Conservation (phyloP, 1,140 invertebrate species). For the Aphelenchoides avenae region DNA sequence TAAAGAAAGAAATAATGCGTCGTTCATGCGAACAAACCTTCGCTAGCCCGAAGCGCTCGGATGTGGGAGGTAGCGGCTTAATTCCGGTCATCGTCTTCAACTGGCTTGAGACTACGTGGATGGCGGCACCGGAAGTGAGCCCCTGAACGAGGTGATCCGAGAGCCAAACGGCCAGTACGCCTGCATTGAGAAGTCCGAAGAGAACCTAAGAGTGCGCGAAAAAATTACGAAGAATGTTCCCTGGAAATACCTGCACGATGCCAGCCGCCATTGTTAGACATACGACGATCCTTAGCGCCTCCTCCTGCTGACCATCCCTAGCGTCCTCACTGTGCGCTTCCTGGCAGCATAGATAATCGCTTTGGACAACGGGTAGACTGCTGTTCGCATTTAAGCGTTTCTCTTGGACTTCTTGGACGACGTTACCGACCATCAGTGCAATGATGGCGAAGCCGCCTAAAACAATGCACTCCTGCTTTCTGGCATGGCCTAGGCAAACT, state of each 20-base stretch:
- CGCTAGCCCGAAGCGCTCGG: slow-evolving; percentile 27
- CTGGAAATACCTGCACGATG: slow-evolving; percentile 20
- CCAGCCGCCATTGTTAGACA: slow-evolving; percentile 32
- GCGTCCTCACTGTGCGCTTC: too few relatives aligned
- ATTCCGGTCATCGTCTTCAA: slow-evolving; percentile 62
- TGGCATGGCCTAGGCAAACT: not conserved
- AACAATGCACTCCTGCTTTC: slow-evolving; percentile 18
- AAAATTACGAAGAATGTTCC: slow-evolving; percentile 5
- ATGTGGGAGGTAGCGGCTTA: slow-evolving; percentile 37
- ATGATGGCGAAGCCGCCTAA: slow-evolving; percentile 62
- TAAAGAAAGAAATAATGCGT: slow-evolving; percentile 33
- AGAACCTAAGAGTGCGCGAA: slow-evolving; percentile 56
- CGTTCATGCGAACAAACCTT: slow-evolving; percentile 11
- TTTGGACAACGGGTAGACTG: too few relatives aligned
- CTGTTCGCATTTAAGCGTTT: not conserved
- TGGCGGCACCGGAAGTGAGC: slow-evolving; percentile 62
- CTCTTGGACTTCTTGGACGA: slow-evolving; percentile 49
- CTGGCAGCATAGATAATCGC: too few relatives aligned
- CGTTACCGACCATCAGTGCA: slow-evolving; percentile 61
- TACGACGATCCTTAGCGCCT: slow-evolving; percentile 16
- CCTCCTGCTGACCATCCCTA: not conserved
- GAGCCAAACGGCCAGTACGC: slow-evolving; percentile 62
- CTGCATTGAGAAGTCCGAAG: slow-evolving; percentile 60
- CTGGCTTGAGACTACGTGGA: slow-evolving; percentile 63
- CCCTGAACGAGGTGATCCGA: slow-evolving; percentile 62